These are phyloP conservation scores for Polietes domitor DNA, from an alignment of 2,888 invertebrate genomes.

Conservation along the genomic window DNA sequence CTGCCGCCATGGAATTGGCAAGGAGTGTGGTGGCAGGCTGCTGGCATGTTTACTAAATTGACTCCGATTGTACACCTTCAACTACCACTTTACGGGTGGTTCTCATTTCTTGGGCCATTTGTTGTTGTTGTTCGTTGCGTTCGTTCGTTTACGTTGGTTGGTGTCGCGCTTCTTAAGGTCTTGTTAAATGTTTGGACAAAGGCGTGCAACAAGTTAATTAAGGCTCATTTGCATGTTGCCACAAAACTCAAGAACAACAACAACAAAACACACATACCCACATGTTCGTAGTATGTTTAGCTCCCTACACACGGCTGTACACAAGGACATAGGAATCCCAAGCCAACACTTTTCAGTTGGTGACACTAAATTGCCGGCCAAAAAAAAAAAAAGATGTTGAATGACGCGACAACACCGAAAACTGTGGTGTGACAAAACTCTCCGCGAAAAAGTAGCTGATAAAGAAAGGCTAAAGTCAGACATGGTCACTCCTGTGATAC, in stretches of 20 bases:
- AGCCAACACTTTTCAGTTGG: slow-evolving; percentile 16
- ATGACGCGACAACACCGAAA: neutral
- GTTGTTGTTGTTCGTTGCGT: neutral
- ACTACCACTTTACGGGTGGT: slow-evolving; percentile 61
- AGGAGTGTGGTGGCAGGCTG: neutral
- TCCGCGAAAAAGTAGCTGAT: too few relatives aligned
- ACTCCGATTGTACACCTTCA: slow-evolving; percentile 66
- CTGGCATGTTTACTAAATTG: slow-evolving; percentile 68
- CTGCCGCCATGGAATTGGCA: neutral
- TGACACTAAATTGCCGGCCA: slow-evolving; percentile 7
- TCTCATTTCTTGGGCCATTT: slow-evolving; percentile 46
- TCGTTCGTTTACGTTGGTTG: slow-evolving; percentile 23
- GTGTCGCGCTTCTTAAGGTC: slow-evolving; percentile 47
- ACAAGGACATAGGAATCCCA: neutral
- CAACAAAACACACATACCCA: neutral
- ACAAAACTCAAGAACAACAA: slow-evolving; percentile 43
- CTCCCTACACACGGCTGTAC: neutral
- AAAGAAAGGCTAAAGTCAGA: neutral
- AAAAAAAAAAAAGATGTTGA: neutral
- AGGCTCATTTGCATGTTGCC: slow-evolving; percentile 78
- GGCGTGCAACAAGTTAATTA: slow-evolving; percentile 80
- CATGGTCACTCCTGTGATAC: too few relatives aligned
- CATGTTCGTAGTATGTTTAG: neutral
- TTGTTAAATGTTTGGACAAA: slow-evolving; percentile 65
- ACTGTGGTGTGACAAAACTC: neutral